A percentile compares a stretch with the other conserved stretches of the same genome.
phyloP scores from a whole-genome alignment of 2,113 vertebrate species.

The Pseudopodoces humilis region DNA sequence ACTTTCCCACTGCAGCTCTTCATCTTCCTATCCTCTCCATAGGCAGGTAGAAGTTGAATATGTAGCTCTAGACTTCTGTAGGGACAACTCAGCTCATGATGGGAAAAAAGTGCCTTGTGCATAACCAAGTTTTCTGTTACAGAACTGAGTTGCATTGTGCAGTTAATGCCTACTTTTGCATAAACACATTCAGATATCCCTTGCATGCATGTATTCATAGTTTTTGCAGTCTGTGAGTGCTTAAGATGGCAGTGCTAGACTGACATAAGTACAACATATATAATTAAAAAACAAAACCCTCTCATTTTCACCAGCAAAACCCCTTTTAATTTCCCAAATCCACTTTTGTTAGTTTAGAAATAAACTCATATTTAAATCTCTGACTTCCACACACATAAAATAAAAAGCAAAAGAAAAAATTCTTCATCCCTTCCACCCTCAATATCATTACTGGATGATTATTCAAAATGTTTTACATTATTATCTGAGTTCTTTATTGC shows the following conservation, averaged over 20 bases:
- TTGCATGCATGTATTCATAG: not conserved
- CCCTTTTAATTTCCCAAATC: not conserved
- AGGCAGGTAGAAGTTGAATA: not conserved
- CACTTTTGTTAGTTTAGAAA: not conserved
- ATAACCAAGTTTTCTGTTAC: not conserved
- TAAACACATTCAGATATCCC: not conserved
- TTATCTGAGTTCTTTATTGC: not conserved
- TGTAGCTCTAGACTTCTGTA: not conserved
- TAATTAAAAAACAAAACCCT: not conserved
- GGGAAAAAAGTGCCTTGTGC: not conserved
- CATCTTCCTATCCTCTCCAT: slow-evolving; percentile 18
- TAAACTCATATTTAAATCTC: not conserved
- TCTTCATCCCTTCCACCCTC: not conserved
- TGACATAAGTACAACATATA: not conserved
- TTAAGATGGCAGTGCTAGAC: not conserved
- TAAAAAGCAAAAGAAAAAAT: not conserved
- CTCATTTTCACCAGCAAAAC: not conserved
- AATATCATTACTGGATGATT: not conserved
- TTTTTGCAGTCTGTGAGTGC: not conserved
- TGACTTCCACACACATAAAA: rapidly evolving
- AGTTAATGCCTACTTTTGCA: not conserved
- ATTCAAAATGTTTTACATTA: not conserved
- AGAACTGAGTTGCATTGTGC: not conserved
- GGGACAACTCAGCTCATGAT: not conserved
- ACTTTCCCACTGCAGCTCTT: slow-evolving; percentile 32